Base-by-base conservation (phyloP, 2,797 vertebrate genomes). In the Diceros bicornis region DNA sequence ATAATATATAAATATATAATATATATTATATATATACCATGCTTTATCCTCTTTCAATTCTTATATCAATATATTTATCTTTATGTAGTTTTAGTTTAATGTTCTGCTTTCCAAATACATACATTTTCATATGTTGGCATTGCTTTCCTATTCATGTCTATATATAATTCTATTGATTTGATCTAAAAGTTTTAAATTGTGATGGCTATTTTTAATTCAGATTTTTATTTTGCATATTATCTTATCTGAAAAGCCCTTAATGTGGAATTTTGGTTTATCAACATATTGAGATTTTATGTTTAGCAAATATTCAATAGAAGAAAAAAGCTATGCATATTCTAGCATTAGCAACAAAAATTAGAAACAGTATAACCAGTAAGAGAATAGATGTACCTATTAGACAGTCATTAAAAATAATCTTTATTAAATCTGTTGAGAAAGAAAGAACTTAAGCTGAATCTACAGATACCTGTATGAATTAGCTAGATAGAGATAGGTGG, bases 141-240 rank as follows among this genome's bases (percentile, higher is more conserved):
- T 66, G 0, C 21, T 79, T 91, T 57, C 18, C 32, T 71, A 6
- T 71, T 72, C 25, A 18, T 86, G 20, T 74, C 23, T 87, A 16
- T 50, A 21, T 85, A 79, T 66, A 81, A 57, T 86, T 90, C 44
- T 78, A 2, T 47, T 89, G 41, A 69, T 78, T 78, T 85, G 4
- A 84, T 59, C 20, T 74, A 74, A 74, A 90, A 68, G 21, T 32
- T 90, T 29, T 9, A 72, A 77, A 78, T 64, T 57, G 29, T 83
- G 68, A 37, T 82, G 34, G 23, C 66, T 68, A 29, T 47, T 95
- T 88, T 95, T 57, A 91, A 88, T 59, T 78, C 20, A 77, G 0
- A 34, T 55, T 44, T 96, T 84, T 83, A 62, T 47, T 84, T 89
- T 74, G 27, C 23, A n/a, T 75, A n/a, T 83, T 77, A 50, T 82